Evolutionary conservation across 2,888 invertebrate genomes (phyloP).

Genomic region (Parnassius smintheus): DNA sequence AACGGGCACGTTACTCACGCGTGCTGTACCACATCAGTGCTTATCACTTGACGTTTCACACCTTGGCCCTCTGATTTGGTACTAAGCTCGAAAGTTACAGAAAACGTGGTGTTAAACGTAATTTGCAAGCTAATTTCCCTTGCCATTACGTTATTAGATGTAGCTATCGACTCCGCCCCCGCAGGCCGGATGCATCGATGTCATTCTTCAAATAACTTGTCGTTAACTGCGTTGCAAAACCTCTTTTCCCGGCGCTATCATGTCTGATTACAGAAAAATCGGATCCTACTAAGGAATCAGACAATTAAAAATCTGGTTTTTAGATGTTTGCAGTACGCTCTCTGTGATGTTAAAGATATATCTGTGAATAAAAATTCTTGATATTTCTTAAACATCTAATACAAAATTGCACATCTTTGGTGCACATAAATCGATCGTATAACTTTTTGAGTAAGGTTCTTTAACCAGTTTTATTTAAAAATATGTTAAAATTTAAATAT

Average conservation of each 20-base stretch:
- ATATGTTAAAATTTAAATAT: constrained; percentile 13
- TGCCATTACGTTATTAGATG: constrained; percentile 36
- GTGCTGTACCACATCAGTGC: constrained; percentile 66
- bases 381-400: constrained; percentile 16
- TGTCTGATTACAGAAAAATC: constrained; percentile 31
- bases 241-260: constrained; percentile 46
- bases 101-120: constrained; percentile 67
- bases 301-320: constrained; percentile 7
- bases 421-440: too few relatives aligned
- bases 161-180: constrained; percentile 60
- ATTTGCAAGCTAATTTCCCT: constrained; percentile 50
- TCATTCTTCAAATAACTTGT: constrained; percentile 65
- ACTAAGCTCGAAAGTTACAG: constrained; percentile 58
- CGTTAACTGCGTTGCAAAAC: constrained; percentile 61
- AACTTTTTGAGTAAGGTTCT: background rate
- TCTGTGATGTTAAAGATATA: constrained; percentile 34
- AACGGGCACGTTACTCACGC: constrained; percentile 49
- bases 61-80: constrained; percentile 61
- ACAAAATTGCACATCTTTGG: background rate
- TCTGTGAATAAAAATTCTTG: constrained; percentile 29
- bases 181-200: constrained; percentile 66
- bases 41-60: constrained; percentile 74
- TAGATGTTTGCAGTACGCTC: constrained; percentile 22
- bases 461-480: constrained; percentile 16
- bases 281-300: constrained; percentile 4